Evolutionary conservation across 2,888 invertebrate species (phyloP).

Genomic region (Pammene fasciana): DNA sequence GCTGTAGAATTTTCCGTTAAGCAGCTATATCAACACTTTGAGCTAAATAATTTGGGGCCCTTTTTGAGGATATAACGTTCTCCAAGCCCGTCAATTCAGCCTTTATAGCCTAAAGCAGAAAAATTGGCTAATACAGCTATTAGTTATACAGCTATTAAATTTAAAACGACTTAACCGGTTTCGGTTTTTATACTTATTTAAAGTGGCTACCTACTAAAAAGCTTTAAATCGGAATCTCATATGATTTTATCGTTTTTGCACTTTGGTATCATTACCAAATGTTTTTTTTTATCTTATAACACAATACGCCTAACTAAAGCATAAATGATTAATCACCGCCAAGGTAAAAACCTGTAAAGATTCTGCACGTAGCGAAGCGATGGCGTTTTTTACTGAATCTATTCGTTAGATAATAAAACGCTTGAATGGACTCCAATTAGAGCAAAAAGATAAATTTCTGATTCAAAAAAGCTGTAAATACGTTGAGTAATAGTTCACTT

Average conservation of each 20-base stretch:
- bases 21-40: too few species aligned
- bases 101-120: too few species aligned
- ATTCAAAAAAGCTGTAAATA: slow-evolving; percentile 22
- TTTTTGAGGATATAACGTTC: too few species aligned
- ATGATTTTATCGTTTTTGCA: not conserved
- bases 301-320: not conserved
- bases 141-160: too few species aligned
- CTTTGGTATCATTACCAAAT: not conserved
- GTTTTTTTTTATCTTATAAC: not conserved
- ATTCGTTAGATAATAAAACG: slow-evolving; percentile 33
- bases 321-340: slow-evolving; percentile 7
- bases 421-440: slow-evolving; percentile 34
- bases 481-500: slow-evolving; percentile 12
- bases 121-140: too few species aligned
- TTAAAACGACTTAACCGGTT: too few species aligned
- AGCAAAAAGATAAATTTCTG: slow-evolving; percentile 19
- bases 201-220: too few species aligned
- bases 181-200: too few species aligned
- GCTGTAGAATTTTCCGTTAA: too few species aligned
- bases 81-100: too few species aligned
- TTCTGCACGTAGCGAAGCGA: slow-evolving; percentile 19
- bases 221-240: not conserved
- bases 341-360: slow-evolving; percentile 10
- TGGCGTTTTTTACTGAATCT: slow-evolving; percentile 14
- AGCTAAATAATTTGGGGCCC: too few species aligned